These are phyloP conservation scores for Aurelia coerulea DNA, from an alignment of 30 jellyfish, hydroid and myxozoan genomes.

Conservation along the genomic window DNA sequence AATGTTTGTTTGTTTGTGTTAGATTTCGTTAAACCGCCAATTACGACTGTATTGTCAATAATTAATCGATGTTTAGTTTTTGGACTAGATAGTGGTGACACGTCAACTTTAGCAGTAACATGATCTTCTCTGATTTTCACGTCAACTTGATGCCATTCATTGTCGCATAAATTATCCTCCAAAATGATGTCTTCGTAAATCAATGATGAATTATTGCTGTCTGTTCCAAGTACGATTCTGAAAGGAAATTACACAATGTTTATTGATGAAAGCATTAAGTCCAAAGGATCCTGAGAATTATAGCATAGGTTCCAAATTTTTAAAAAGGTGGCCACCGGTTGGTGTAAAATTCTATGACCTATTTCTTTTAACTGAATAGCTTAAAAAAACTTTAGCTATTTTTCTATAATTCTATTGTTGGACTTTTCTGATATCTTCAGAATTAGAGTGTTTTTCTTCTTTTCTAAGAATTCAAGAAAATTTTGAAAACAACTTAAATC, in stretches of 20 bases:
- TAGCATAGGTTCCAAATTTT: too few relatives aligned
- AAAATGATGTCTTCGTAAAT: slow-evolving; percentile 41
- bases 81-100: background rate
- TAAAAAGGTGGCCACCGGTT: too few relatives aligned
- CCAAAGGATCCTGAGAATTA: too few relatives aligned
- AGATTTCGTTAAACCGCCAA: slow-evolving; percentile 33
- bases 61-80: background rate
- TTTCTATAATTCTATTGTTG: too few relatives aligned
- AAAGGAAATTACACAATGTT: background rate
- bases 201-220: background rate
- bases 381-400: too few relatives aligned
- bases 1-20: background rate
- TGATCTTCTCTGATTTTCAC: slow-evolving; percentile 26
- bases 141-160: slow-evolving; percentile 74
- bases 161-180: slow-evolving; percentile 57
- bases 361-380: too few relatives aligned
- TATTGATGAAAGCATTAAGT: too few relatives aligned
- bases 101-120: slow-evolving; percentile 58
- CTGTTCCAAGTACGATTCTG: slow-evolving; percentile 53
- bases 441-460: too few relatives aligned
- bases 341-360: too few relatives aligned
- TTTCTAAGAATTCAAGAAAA: too few relatives aligned
- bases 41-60: slow-evolving; percentile 11
- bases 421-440: too few relatives aligned
- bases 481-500: too few relatives aligned